Percentiles rank a stretch among this genome's conserved stretches.
phyloP scores from a whole-genome alignment of 2,888 invertebrate genomes.

The Halictus quadricinctus region DNA sequence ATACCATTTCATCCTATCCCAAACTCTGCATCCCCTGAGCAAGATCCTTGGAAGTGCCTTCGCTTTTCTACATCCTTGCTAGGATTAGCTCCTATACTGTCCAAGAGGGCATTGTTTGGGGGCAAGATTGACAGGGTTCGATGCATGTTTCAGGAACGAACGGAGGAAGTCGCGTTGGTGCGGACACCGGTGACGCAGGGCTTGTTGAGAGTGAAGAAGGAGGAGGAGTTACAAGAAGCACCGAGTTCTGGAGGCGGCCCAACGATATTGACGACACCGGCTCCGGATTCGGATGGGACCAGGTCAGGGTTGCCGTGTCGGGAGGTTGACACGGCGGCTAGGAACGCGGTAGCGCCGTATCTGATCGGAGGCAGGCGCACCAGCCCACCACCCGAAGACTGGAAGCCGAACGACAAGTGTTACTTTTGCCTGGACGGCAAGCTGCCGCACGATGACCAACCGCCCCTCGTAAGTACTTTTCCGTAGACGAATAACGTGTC shows the following conservation, averaged over 20 bases:
- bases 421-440: slow-evolving; percentile 92
- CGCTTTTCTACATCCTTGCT: too few relatives aligned
- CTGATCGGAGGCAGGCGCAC: slow-evolving; percentile 74
- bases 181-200: slow-evolving; percentile 79
- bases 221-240: slow-evolving; percentile 80
- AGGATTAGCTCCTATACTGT: not conserved
- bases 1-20: not conserved
- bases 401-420: slow-evolving; percentile 93
- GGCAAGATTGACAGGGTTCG: not conserved
- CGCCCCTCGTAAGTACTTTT: slow-evolving; percentile 83
- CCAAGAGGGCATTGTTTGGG: not conserved
- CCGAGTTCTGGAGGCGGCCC: slow-evolving; percentile 68
- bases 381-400: slow-evolving; percentile 85
- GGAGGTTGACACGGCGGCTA: slow-evolving; percentile 72
- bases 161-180: slow-evolving; percentile 77
- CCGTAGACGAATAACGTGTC: not conserved
- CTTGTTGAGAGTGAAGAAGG: slow-evolving; percentile 81
- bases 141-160: slow-evolving; percentile 71
- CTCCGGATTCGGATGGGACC: slow-evolving; percentile 61
- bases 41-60: not conserved
- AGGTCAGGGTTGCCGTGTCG: slow-evolving; percentile 66
- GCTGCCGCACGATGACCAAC: slow-evolving; percentile 84
- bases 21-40: not conserved
- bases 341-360: slow-evolving; percentile 72
- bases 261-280: slow-evolving; percentile 60